phyloP scores from a whole-genome alignment of 2,113 vertebrate species.

The Alaudala cheleensis region DNA sequence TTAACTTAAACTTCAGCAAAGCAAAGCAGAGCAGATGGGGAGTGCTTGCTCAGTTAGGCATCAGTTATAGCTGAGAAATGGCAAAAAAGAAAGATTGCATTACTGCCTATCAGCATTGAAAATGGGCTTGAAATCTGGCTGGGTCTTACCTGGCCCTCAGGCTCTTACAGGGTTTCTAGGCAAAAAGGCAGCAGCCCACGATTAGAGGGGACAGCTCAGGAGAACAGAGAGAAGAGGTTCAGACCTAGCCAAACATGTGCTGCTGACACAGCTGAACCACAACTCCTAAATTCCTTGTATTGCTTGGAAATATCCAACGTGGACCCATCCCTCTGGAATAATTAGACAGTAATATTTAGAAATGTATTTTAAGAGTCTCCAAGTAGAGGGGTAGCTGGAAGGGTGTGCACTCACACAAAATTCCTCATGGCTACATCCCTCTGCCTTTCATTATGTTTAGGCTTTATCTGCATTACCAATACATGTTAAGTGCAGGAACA shows the following conservation, averaged over 20 bases:
- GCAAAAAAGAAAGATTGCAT: constrained; percentile 16
- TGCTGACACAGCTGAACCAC: neutral
- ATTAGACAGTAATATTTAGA: neutral
- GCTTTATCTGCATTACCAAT: neutral
- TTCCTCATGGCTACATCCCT: neutral
- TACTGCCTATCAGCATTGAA: constrained; percentile 30
- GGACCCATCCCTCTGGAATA: neutral
- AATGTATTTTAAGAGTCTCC: neutral
- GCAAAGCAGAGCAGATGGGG: constrained; percentile 47
- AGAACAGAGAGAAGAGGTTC: neutral
- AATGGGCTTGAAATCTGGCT: neutral
- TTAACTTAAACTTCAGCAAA: constrained; percentile 62
- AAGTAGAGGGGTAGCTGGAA: neutral
- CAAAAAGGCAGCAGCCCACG: neutral
- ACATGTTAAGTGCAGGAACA: neutral
- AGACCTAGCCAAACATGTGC: neutral
- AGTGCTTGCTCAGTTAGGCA: constrained; percentile 31
- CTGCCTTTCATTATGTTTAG: neutral
- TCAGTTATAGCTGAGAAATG: constrained; percentile 48
- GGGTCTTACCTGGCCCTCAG: neutral
- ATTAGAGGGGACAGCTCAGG: neutral
- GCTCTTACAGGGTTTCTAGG: constrained; percentile 9
- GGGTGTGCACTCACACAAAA: neutral
- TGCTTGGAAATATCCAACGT: neutral
- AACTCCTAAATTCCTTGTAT: neutral